Conservation (phyloP, 1,140 invertebrate species). For the Dinothrombium tinctorium region DNA sequence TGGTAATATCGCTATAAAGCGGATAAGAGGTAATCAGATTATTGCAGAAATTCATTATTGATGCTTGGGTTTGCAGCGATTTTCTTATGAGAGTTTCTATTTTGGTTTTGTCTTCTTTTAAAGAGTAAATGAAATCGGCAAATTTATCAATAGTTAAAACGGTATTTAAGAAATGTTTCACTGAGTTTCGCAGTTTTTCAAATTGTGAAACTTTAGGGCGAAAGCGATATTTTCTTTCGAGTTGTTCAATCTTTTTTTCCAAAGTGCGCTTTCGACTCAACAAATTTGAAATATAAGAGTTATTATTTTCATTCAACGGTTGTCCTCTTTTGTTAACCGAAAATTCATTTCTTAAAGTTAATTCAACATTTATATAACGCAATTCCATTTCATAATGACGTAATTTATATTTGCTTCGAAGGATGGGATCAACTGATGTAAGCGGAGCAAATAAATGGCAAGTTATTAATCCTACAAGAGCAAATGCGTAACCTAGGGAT, state of each 20-base stretch:
- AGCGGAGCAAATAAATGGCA: slow-evolving; percentile 18
- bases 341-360: neutral
- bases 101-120: neutral
- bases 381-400: slow-evolving; percentile 3
- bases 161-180: slow-evolving; percentile 5
- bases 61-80: neutral
- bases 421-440: slow-evolving; percentile 20
- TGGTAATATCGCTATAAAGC: slow-evolving; percentile 8
- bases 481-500: slow-evolving; percentile 11
- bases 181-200: slow-evolving; percentile 5
- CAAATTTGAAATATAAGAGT: neutral
- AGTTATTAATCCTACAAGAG: slow-evolving; percentile 20
- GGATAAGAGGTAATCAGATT: slow-evolving; percentile 5
- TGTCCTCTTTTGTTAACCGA: neutral
- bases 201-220: slow-evolving; percentile 2
- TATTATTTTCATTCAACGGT: neutral
- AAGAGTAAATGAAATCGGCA: neutral
- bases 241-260: slow-evolving; percentile 3
- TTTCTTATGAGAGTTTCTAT: neutral
- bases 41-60: slow-evolving; percentile 5
- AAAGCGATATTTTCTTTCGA: neutral
- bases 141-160: slow-evolving; percentile 4
- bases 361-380: slow-evolving; percentile 2
- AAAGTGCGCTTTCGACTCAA: slow-evolving; percentile 1
- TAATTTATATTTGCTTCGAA: slow-evolving; percentile 14